phyloP scores from a whole-genome alignment of 2,113 vertebrate species.

The Hippocampus abdominalis region DNA sequence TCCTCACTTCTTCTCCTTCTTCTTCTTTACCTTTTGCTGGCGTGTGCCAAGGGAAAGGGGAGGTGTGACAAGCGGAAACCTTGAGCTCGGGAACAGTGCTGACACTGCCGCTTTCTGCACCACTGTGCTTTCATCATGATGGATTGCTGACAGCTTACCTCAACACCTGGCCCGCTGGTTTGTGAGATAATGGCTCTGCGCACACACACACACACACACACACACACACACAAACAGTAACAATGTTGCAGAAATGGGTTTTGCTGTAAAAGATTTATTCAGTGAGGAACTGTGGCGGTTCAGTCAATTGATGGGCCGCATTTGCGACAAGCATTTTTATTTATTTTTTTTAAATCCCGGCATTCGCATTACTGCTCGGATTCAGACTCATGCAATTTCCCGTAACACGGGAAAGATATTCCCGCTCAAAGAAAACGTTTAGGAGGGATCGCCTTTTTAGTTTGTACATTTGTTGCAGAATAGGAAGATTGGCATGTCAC shows the following conservation, averaged over 20 bases:
- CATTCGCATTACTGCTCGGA: conserved; percentile 21
- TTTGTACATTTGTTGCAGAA: conserved; percentile 9
- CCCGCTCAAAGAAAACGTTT: conserved; percentile 7
- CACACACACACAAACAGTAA: conserved; percentile 30
- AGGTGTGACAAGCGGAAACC: conserved; percentile 39
- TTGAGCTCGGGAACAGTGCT: conserved; percentile 49
- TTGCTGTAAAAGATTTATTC: conserved; percentile 29
- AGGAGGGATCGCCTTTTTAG: neutral
- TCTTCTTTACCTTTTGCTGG: conserved; percentile 13
- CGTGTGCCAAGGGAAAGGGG: conserved; percentile 22
- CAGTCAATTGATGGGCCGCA: conserved; percentile 1
- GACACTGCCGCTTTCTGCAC: conserved; percentile 37
- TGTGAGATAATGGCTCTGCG: conserved; percentile 38
- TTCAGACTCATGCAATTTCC: conserved; percentile 23
- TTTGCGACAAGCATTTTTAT: conserved; percentile 9
- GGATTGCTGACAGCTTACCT: conserved; percentile 49
- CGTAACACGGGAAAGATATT: conserved; percentile 2
- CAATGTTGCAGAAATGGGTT: conserved; percentile 27
- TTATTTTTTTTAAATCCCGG: conserved; percentile 16
- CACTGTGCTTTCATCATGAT: conserved; percentile 25
- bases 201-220: neutral
- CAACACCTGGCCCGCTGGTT: conserved; percentile 47
- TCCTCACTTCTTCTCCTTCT: neutral
- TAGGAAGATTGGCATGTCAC: neutral
- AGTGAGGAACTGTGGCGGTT: conserved; percentile 1